A percentile compares a stretch with the other conserved stretches of the same genome.
Conservation (phyloP, 2,113 vertebrate species). For the Archocentrus centrarchus region DNA sequence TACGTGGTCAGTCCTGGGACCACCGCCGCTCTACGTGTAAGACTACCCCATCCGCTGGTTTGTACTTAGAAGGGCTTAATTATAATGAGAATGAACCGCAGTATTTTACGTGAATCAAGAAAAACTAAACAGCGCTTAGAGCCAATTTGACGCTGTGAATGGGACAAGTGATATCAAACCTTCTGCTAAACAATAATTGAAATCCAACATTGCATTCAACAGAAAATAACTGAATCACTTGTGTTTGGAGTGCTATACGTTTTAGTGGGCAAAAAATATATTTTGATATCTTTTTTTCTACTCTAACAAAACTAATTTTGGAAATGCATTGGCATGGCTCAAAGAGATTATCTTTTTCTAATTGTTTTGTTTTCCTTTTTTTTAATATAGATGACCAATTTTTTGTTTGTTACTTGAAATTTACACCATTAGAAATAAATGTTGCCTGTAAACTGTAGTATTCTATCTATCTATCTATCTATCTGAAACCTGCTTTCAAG, state of each 20-base stretch:
- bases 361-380: neutral
- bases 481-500: neutral
- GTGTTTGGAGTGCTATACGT: neutral
- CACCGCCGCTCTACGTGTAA: neutral
- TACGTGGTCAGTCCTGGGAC: neutral
- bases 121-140: neutral
- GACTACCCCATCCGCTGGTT: neutral
- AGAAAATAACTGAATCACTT: neutral
- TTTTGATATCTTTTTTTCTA: neutral
- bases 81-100: neutral
- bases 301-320: neutral
- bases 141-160: neutral
- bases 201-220: neutral
- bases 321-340: neutral
- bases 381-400: neutral
- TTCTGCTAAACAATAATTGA: neutral
- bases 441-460: slow-evolving; percentile 3
- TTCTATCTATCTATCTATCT: neutral
- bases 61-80: neutral
- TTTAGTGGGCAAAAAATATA: neutral
- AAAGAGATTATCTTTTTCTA: neutral
- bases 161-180: neutral
- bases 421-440: neutral
- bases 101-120: neutral
- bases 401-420: neutral